A percentile compares a stretch with the other conserved stretches of the same genome.
Conservation (phyloP, 2,113 vertebrate genomes). For the Prionailurus viverrinus region DNA sequence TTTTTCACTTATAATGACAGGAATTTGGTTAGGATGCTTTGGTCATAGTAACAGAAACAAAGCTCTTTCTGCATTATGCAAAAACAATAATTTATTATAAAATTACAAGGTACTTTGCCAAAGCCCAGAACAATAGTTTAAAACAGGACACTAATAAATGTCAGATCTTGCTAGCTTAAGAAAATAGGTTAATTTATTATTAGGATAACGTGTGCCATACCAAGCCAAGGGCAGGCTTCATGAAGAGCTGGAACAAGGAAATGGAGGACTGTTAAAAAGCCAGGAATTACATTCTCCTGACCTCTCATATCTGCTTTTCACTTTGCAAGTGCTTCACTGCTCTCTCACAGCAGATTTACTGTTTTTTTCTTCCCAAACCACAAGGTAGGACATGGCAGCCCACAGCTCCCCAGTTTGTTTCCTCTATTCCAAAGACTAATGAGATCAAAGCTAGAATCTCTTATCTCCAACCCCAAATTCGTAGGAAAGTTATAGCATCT, state of each 20-base stretch:
- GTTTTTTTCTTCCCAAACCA: neutral
- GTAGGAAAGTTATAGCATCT: constrained; percentile 1
- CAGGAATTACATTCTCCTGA: neutral
- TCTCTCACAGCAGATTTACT: constrained; percentile 1
- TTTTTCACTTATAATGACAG: constrained; percentile 48
- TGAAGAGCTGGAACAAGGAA: neutral
- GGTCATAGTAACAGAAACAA: constrained; percentile 27
- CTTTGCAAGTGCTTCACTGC: neutral
- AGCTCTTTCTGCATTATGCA: constrained; percentile 27
- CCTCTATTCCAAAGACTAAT: constrained; percentile 25
- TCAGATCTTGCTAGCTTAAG: constrained; percentile 39
- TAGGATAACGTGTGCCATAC: neutral
- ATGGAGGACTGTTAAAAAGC: neutral
- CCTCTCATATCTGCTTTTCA: neutral
- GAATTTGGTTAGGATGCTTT: constrained; percentile 27
- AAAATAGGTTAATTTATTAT: constrained; percentile 36
- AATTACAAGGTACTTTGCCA: constrained; percentile 1
- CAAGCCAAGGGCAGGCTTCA: neutral
- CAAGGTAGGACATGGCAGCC: neutral
- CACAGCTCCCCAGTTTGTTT: neutral
- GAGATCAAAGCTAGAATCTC: neutral
- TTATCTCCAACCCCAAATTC: neutral
- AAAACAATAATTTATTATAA: constrained; percentile 45
- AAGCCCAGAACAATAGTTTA: constrained; percentile 57
- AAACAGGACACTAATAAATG: constrained; percentile 50